Conservation (phyloP, 2,888 invertebrate species). For the Pogonocherus hispidulus region DNA sequence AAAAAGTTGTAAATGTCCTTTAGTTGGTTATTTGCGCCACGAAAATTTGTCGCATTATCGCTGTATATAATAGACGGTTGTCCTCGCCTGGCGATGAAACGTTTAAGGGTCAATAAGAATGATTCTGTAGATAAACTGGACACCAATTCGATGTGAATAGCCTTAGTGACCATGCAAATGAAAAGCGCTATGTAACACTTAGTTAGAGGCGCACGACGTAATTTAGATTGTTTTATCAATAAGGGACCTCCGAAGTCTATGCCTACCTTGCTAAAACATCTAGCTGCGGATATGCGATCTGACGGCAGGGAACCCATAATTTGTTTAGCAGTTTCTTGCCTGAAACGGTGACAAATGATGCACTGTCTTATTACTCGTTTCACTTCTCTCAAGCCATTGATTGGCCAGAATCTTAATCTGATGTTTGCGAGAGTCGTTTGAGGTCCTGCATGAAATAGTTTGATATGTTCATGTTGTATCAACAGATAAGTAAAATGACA, state of each 20-base stretch:
- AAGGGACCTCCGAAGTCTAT: conserved; percentile 47
- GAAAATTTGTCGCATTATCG: conserved; percentile 26
- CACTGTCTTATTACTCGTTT: conserved; percentile 33
- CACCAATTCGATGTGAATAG: conserved; percentile 20
- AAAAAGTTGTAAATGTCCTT: conserved; percentile 8
- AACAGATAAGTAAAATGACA: neutral
- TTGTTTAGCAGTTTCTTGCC: conserved; percentile 23
- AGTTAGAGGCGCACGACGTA: neutral
- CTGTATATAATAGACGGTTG: neutral
- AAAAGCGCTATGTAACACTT: conserved; percentile 10
- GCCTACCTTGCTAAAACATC: conserved; percentile 36
- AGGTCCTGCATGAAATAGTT: neutral
- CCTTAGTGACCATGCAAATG: conserved; percentile 19
- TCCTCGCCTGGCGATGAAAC: conserved; percentile 11
- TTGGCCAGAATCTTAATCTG: conserved; percentile 31
- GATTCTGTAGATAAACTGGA: conserved; percentile 9
- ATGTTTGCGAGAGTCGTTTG: neutral
- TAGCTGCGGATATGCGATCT: conserved; percentile 28
- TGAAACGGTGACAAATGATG: conserved; percentile 25
- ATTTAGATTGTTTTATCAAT: conserved; percentile 11
- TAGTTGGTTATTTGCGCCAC: neutral
- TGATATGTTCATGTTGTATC: neutral
- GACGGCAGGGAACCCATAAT: conserved; percentile 42
- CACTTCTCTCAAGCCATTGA: conserved; percentile 32
- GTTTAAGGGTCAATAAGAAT: conserved; percentile 2